Percentiles rank a stretch among this genome's conserved stretches.
Conservation (phyloP, 1,140 invertebrate genomes). For the Drosophila repleta region DNA sequence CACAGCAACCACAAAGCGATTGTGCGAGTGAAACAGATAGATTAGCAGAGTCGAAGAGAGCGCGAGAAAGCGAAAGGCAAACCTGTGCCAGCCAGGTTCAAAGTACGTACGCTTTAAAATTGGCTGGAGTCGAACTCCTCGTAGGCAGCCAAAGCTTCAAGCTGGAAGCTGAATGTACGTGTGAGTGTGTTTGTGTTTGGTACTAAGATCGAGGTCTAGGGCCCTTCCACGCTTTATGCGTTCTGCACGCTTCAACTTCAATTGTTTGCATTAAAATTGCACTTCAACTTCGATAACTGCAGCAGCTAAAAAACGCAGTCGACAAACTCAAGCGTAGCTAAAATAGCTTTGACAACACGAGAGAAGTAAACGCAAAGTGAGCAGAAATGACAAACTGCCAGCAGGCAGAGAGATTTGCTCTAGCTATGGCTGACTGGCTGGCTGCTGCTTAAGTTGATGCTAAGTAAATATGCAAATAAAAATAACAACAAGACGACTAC, state of each 20-base stretch:
- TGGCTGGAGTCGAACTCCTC: conserved; percentile 7
- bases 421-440: conserved; percentile 46
- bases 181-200: conserved; percentile 1
- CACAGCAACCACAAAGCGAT: conserved; percentile 43
- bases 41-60: not conserved
- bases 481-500: conserved; percentile 64
- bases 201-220: conserved; percentile 39
- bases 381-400: conserved; percentile 35
- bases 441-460: conserved; percentile 50
- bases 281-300: conserved; percentile 77
- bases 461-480: conserved; percentile 80
- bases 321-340: conserved; percentile 63
- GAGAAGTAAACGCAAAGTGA: conserved; percentile 58
- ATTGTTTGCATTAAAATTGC: conserved; percentile 82
- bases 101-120: conserved; percentile 29
- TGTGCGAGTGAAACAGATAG: conserved; percentile 16
- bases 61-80: not conserved
- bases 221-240: conserved; percentile 63
- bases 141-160: not conserved
- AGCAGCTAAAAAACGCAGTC: conserved; percentile 41
- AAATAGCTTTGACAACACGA: conserved; percentile 77
- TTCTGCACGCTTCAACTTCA: conserved; percentile 78
- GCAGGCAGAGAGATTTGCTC: conserved; percentile 15
- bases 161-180: conserved; percentile 11
- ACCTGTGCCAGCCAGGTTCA: conserved; percentile 29